Evolutionary conservation across 2,888 invertebrate species (phyloP).

Genomic region (Euzophera pinguis): DNA sequence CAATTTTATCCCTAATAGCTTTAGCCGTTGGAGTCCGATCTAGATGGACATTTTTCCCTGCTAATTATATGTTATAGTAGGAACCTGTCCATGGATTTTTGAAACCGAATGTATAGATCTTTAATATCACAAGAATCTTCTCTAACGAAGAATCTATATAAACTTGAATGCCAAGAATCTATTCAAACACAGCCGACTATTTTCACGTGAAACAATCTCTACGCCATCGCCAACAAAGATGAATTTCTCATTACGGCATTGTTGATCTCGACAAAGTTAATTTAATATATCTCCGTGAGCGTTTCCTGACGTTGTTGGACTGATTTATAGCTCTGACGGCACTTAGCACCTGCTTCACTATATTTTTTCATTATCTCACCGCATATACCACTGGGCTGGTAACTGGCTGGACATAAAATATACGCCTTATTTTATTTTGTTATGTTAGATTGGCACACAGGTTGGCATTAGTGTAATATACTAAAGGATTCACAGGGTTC

Average conservation of each 20-base stretch:
- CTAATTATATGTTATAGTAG: too few relatives aligned
- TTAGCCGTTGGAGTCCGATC: too few relatives aligned
- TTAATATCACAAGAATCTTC: too few relatives aligned
- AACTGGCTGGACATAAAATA: not conserved
- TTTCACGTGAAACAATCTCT: not conserved
- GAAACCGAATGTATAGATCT: too few relatives aligned
- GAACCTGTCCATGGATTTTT: too few relatives aligned
- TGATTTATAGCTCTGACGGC: constrained; percentile 16
- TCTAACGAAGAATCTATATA: not conserved
- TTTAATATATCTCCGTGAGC: constrained; percentile 13
- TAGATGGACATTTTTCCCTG: too few relatives aligned
- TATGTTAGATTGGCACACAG: not conserved
- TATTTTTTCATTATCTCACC: constrained; percentile 13
- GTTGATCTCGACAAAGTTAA: constrained; percentile 17
- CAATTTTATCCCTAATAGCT: too few relatives aligned
- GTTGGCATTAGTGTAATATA: not conserved
- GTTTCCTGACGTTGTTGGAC: constrained; percentile 3
- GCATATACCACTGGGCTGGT: not conserved
- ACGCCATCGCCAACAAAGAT: constrained; percentile 3
- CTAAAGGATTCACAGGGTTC: too few relatives aligned
- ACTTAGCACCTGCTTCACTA: constrained; percentile 11
- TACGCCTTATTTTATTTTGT: not conserved
- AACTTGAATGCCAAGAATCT: not conserved
- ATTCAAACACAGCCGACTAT: not conserved
- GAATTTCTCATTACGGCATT: constrained; percentile 14